Base-by-base conservation (phyloP, 2,797 vertebrate species). In the Masticophis lateralis region DNA sequence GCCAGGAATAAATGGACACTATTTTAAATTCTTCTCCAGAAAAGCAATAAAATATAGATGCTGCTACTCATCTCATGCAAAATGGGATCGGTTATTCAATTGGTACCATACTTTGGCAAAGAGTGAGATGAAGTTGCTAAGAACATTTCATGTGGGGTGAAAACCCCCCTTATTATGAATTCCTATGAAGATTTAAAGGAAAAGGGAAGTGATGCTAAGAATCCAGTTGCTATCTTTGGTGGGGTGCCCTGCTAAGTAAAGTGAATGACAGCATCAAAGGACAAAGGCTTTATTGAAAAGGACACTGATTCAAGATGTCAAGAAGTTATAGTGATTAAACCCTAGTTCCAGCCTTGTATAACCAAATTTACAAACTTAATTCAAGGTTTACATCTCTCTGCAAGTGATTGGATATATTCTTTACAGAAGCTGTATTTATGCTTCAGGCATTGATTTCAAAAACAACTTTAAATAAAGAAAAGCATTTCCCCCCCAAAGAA, bases 161-260 rank as follows among this genome's bases (percentile, higher is more conserved):
- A 95, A 91, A 92, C 94, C 94, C 95, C 91, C 91, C 90, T 86
- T 88, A 87, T 66, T 89, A 59, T 86, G 90, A 95, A 95, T 92
- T 83, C 55, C 87, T 92, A 51, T 51, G 91, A 93, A 93, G 56
- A 37, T 16, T 79, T 61, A 90, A 94, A 92, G 90, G 93, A 96
- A 96, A 96, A 92, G 69, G 91, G 90, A 86, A 13, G 91, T 93
- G 91, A 93, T 59, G 93, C 94, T 96, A 95, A 96, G 96, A 97
- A 95, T 91, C 94, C 92, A 95, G 93, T 91, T 93, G 95, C 93
- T 93, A 74, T 28, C 87, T 92, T 94, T 91, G 57, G 91, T 16
- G 57, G 90, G 94, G 87, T 88, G 94, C 92, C 87, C 37, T 37
- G 59, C 43, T 8, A 55, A 90, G 91, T 60, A 93, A 88, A 66